Percentiles rank a stretch among this genome's conserved stretches.
Conservation (phyloP, 2,113 vertebrate species). For the Triplophysa siluroides region DNA sequence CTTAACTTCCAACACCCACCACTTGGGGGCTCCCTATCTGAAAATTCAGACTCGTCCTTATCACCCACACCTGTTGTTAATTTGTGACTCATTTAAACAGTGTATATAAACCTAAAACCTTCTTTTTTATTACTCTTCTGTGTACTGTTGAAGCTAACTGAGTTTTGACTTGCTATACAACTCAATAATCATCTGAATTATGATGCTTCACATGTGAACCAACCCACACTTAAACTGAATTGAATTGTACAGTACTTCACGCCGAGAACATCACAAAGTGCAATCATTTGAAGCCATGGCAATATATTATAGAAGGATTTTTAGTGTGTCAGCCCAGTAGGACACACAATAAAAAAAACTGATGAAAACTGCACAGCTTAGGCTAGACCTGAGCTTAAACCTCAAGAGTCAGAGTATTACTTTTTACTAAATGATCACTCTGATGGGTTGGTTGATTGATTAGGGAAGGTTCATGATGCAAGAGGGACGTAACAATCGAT, state of each 20-base stretch:
- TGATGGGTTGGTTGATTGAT: slow-evolving; percentile 12
- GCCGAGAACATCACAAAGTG: neutral
- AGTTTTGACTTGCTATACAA: too few species aligned
- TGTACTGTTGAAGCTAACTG: too few species aligned
- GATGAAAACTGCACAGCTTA: neutral
- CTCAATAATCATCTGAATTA: neutral
- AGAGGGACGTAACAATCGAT: slow-evolving; percentile 22
- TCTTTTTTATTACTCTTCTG: too few species aligned
- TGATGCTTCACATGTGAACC: neutral
- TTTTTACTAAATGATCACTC: neutral
- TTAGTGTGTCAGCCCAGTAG: neutral
- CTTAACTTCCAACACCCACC: too few species aligned
- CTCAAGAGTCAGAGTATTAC: neutral
- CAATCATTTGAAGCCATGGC: neutral
- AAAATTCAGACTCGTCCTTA: too few species aligned
- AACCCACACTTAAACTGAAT: neutral
- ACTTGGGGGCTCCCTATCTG: too few species aligned
- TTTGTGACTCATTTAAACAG: too few species aligned
- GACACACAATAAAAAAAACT: neutral
- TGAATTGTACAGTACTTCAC: neutral
- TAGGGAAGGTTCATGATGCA: slow-evolving; percentile 11
- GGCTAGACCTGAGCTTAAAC: neutral
- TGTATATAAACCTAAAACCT: too few species aligned
- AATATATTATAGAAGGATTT: neutral
- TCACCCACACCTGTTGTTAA: too few species aligned